Evolutionary conservation across 2,797 vertebrate species (phyloP).

Genomic region (Argya squamiceps): DNA sequence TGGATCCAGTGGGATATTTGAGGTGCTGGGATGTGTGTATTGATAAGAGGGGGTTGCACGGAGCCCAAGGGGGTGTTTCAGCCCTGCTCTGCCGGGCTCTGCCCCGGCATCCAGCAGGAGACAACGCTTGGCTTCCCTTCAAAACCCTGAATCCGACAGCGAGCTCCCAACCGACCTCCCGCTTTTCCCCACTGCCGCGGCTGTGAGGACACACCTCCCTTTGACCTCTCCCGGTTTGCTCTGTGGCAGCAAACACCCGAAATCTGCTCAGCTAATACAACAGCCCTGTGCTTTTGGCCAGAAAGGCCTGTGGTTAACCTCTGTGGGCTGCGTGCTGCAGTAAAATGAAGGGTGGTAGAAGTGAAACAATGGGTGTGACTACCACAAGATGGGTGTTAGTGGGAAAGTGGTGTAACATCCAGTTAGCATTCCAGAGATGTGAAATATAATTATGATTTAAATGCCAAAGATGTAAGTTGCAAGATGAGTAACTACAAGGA

Average conservation of each 20-base stretch:
- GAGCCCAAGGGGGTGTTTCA: not conserved
- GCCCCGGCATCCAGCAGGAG: not conserved
- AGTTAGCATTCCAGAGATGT: conserved; percentile 54
- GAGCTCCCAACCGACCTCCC: not conserved
- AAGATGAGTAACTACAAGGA: conserved; percentile 50
- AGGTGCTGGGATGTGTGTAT: not conserved
- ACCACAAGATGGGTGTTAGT: conserved; percentile 35
- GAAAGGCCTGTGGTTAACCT: conserved; percentile 22
- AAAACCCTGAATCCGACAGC: not conserved
- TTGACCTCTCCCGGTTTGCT: not conserved
- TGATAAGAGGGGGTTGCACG: not conserved
- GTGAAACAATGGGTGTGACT: conserved; percentile 58
- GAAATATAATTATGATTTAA: conserved; percentile 54
- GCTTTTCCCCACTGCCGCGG: rapidly evolving
- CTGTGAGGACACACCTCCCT: not conserved
- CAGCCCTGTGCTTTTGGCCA: not conserved
- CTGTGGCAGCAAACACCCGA: not conserved
- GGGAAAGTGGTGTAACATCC: conserved; percentile 60
- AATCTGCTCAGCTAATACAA: conserved; percentile 6
- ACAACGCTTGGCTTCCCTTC: not conserved
- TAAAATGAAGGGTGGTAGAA: conserved; percentile 29
- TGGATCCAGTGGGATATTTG: not conserved
- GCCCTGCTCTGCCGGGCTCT: not conserved
- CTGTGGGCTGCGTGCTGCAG: conserved; percentile 8
- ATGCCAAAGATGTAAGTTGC: conserved; percentile 45